Evolutionary conservation across 2,888 invertebrate genomes (phyloP), one percentile per base, ranked within the genome.

Genomic region (Sinelater perroti): DNA sequence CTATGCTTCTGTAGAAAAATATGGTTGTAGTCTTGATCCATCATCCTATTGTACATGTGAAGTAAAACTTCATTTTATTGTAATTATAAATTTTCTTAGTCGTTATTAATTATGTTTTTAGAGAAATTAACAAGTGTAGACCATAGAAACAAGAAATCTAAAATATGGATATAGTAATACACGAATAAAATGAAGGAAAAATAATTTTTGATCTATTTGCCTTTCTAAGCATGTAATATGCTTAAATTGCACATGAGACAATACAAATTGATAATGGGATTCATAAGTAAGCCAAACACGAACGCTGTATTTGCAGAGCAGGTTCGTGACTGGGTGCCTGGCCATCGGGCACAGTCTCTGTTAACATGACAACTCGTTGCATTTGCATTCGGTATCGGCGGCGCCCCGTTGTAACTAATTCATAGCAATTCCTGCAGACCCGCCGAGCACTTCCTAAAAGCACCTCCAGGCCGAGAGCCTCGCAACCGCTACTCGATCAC

Each of bases 351-450:
- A 28, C 40, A 35, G 38, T 14, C 26, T 31, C 44, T 50, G 59
- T 58, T 56, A 61, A 63, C 63, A 63, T 59, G 63, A 63, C 61
- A 51, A 40, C 49, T 13, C 8, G 24, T 21, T 40, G 21, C 52
- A 59, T 61, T 61, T 59, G 61, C 61, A 61, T 63, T 49, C 21
- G 44, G 46, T 59, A 52, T 63, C 56, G 56, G 49, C 51, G 42
- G 51, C 30, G 42, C 14, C 16, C 24, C 14, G 35, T 24, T 18
- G 35, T 31, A 24, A 40, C 24, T 40, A 50, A 50, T 30, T 50
- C 36, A 28, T 28, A 16, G 35, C 35, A 50, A 38, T 40, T 50
- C 50, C 38, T 50, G 40, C 18, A 30, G 13, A 11, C 26, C 49
- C 10, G 28, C 18, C 14, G 11, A 24, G 24, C 14, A 38, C 24